Evolutionary conservation across 2,797 vertebrate genomes (phyloP).

Genomic region (Microctenopoma steveboyesi): DNA sequence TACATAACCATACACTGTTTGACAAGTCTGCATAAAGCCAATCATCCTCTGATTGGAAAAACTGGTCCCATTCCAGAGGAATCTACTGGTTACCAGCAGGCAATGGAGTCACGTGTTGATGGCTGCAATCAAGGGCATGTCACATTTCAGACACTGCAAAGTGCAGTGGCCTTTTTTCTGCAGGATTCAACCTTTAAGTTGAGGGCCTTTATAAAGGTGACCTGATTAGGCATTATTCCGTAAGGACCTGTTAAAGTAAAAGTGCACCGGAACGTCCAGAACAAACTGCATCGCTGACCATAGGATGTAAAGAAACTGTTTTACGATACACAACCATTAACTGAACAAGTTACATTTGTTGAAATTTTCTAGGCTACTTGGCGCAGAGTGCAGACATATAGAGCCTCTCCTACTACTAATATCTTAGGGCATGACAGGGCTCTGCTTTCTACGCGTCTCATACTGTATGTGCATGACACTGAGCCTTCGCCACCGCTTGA

Average conservation of each 20-base stretch:
- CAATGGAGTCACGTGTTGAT: slow-evolving; percentile 14
- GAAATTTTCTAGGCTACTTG: slow-evolving; percentile 1
- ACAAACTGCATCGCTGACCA: neutral
- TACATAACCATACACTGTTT: slow-evolving; percentile 14
- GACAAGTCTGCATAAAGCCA: slow-evolving; percentile 14
- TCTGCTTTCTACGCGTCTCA: slow-evolving; percentile 36
- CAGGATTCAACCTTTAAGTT: neutral
- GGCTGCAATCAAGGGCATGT: neutral
- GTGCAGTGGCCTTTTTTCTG: slow-evolving; percentile 10
- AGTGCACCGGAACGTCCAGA: neutral
- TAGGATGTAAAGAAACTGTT: neutral
- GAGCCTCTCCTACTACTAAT: slow-evolving; percentile 14
- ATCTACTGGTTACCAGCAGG: neutral
- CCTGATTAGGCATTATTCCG: slow-evolving; percentile 20
- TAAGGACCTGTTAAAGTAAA: slow-evolving; percentile 12
- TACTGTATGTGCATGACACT: slow-evolving; percentile 36
- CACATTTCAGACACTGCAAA: neutral
- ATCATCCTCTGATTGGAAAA: neutral
- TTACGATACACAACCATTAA: neutral
- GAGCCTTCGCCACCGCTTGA: slow-evolving; percentile 64
- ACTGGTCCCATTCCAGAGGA: neutral
- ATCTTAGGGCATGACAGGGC: slow-evolving; percentile 28
- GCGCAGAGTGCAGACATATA: slow-evolving; percentile 12
- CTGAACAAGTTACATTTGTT: neutral
- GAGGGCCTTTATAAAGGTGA: slow-evolving; percentile 38